These are phyloP conservation scores for Aythya baeri DNA, from an alignment of 2,113 vertebrate genomes.

Conservation along the genomic window DNA sequence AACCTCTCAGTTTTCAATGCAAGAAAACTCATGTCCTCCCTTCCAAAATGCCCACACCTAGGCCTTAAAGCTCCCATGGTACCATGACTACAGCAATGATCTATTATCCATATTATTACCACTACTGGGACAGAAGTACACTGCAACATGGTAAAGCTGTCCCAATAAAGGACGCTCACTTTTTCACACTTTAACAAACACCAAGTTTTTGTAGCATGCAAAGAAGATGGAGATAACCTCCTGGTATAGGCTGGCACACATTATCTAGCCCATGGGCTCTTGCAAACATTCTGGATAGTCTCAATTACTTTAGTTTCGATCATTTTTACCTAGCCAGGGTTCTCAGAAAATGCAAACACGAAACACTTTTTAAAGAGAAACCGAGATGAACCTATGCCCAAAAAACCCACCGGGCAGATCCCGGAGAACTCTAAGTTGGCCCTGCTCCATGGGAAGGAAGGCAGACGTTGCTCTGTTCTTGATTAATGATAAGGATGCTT, in stretches of 20 bases:
- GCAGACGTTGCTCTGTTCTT: slow-evolving; percentile 29
- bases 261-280: background rate
- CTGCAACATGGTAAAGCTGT: background rate
- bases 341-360: background rate
- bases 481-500: background rate
- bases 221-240: background rate
- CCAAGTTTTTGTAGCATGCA: background rate
- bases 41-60: slow-evolving; percentile 11
- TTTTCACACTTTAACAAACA: background rate
- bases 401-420: background rate
- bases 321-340: background rate
- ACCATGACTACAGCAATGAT: slow-evolving; percentile 39
- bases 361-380: slow-evolving; percentile 2
- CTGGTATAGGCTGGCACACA: background rate
- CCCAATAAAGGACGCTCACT: background rate
- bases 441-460: background rate
- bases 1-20: slow-evolving; percentile 54
- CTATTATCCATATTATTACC: background rate
- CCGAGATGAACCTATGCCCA: background rate
- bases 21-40: slow-evolving; percentile 64
- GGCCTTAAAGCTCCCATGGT: slow-evolving; percentile 18
- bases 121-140: background rate
- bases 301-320: background rate
- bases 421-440: background rate
- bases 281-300: background rate